Conservation (phyloP, 2,888 invertebrate genomes). For the Diadromus collaris region DNA sequence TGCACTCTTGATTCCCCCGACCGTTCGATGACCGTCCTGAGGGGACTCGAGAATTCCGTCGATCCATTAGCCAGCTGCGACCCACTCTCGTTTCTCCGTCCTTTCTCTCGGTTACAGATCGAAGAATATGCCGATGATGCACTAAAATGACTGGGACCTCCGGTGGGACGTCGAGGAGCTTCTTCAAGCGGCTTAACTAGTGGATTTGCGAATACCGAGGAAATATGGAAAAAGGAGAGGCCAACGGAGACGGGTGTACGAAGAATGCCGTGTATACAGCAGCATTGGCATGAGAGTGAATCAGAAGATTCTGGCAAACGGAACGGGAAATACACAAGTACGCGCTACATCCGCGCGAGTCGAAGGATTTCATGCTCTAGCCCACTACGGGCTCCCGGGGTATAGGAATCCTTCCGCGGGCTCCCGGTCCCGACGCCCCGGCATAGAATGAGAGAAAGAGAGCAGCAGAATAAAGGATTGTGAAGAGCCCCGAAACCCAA, state of each 20-base stretch:
- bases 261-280: conserved; percentile 3
- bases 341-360: conserved; percentile 4
- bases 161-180: not conserved
- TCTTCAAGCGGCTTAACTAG: not conserved
- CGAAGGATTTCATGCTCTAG: not conserved
- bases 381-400: not conserved
- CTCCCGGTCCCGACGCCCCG: not conserved
- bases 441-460: not conserved
- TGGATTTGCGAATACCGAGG: not conserved
- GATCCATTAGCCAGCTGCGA: not conserved
- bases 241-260: not conserved
- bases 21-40: not conserved
- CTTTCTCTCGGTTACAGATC: not conserved
- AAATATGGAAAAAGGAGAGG: not conserved
- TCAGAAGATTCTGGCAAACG: conserved; percentile 22
- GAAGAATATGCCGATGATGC: not conserved
- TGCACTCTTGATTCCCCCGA: too few species aligned
- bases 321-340: conserved; percentile 2
- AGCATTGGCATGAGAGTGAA: conserved; percentile 7
- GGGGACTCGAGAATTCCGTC: not conserved
- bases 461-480: conserved; percentile 19
- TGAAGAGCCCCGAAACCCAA: conserved; percentile 49
- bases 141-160: not conserved
- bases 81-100: not conserved
- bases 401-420: conserved; percentile 7